Evolutionary conservation across 2,797 vertebrate genomes (phyloP).

Genomic region (Alcedo quadribrachys): DNA sequence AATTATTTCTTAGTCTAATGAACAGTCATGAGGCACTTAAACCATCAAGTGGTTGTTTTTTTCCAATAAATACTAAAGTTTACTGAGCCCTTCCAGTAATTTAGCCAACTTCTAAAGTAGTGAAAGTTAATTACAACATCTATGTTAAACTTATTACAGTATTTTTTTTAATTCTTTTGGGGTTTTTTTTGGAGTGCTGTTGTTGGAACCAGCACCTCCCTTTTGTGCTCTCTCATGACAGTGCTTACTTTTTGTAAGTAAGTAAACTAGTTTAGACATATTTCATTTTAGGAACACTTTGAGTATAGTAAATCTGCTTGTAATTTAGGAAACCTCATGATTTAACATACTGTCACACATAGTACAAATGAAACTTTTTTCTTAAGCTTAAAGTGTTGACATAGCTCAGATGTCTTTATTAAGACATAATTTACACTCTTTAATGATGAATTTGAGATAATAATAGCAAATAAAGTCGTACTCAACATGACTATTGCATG

Average conservation of each 20-base stretch:
- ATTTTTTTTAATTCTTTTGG: not conserved
- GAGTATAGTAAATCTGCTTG: not conserved
- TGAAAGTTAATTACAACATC: not conserved
- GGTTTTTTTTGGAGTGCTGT: not conserved
- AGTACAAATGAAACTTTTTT: conserved; percentile 15
- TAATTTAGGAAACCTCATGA: conserved; percentile 5
- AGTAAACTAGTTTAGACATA: not conserved
- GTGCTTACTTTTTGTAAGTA: not conserved
- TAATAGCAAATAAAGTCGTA: not conserved
- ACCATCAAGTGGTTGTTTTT: not conserved
- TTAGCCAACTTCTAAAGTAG: not conserved
- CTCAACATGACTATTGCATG: not conserved
- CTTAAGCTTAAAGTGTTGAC: conserved; percentile 18
- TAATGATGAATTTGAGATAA: not conserved
- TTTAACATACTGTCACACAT: not conserved
- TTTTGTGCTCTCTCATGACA: not conserved
- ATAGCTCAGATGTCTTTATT: not conserved
- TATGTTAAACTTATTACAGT: not conserved
- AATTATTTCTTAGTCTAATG: not conserved
- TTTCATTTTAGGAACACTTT: not conserved
- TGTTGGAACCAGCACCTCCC: not conserved
- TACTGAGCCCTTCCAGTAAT: not conserved
- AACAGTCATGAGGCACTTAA: not conserved
- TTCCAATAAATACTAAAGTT: not conserved
- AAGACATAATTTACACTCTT: conserved; percentile 5